These are phyloP conservation scores for Parnassius glacialis DNA, from an alignment of 2,888 invertebrate genomes.

Conservation along the genomic window DNA sequence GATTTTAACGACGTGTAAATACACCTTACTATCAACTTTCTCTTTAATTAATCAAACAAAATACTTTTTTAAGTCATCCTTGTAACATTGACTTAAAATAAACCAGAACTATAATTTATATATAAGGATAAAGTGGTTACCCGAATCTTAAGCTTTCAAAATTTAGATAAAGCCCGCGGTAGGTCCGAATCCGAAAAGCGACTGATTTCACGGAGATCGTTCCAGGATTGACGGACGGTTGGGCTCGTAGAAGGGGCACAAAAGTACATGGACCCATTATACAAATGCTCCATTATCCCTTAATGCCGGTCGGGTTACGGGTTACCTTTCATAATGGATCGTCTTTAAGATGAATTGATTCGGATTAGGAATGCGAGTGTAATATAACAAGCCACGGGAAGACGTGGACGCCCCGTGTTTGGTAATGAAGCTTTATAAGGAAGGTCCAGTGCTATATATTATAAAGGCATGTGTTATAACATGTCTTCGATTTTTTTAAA, in stretches of 20 bases:
- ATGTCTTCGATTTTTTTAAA: too few relatives aligned
- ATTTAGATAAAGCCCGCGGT: constrained; percentile 45
- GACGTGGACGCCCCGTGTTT: constrained; percentile 26
- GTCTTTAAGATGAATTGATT: constrained; percentile 62
- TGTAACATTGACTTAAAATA: neutral
- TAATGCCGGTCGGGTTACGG: constrained; percentile 67
- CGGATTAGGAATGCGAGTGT: constrained; percentile 41
- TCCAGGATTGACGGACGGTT: constrained; percentile 54
- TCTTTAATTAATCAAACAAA: too few relatives aligned
- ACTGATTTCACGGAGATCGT: constrained; percentile 21
- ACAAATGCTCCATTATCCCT: constrained; percentile 61
- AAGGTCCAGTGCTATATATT: neutral
- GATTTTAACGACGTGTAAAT: too few relatives aligned
- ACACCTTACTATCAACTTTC: too few relatives aligned
- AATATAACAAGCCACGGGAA: constrained; percentile 19
- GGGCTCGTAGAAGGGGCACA: constrained; percentile 33
- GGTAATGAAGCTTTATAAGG: constrained; percentile 24
- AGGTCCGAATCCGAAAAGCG: constrained; percentile 41
- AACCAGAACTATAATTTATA: neutral
- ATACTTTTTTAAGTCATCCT: too few relatives aligned
- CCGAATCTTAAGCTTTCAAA: neutral
- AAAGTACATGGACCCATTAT: constrained; percentile 46
- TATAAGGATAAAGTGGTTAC: neutral
- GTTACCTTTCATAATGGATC: constrained; percentile 54
- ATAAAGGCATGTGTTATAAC: too few relatives aligned